Percentiles rank a stretch among this genome's conserved stretches.
These are phyloP conservation scores for Centroberyx gerrardi DNA, from an alignment of 2,797 vertebrate genomes.

Conservation along the genomic window DNA sequence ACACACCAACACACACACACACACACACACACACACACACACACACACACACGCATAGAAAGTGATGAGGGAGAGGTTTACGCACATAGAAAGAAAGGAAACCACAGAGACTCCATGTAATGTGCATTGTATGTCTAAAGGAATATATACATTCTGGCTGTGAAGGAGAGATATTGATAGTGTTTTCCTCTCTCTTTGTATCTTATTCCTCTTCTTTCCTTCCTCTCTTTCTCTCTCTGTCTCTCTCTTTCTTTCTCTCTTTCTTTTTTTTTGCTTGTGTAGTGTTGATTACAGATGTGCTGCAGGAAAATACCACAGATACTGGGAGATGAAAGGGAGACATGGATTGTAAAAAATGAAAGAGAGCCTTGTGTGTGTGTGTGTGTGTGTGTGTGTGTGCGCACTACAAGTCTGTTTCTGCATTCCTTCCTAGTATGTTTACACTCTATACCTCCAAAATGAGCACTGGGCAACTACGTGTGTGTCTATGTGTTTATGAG, in stretches of 20 bases:
- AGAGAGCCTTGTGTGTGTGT: too few relatives aligned
- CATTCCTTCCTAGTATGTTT: too few relatives aligned
- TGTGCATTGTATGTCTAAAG: slow-evolving; percentile 36
- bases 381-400: too few relatives aligned
- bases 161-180: not conserved
- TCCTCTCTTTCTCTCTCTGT: slow-evolving; percentile 33
- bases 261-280: slow-evolving; percentile 52
- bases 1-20: slow-evolving; percentile 54
- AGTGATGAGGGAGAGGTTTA: slow-evolving; percentile 1
- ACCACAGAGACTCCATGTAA: not conserved
- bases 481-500: slow-evolving; percentile 80
- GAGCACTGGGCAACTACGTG: slow-evolving; percentile 44
- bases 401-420: too few relatives aligned
- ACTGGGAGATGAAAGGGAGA: too few relatives aligned
- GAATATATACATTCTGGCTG: not conserved
- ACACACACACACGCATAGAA: slow-evolving; percentile 1
- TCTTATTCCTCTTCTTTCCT: slow-evolving; percentile 26
- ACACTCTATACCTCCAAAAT: slow-evolving; percentile 74
- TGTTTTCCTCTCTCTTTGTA: not conserved
- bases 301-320: too few relatives aligned
- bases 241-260: slow-evolving; percentile 52
- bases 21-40: slow-evolving; percentile 37
- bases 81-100: slow-evolving; percentile 43
- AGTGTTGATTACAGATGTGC: not conserved
- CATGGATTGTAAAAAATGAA: too few relatives aligned